These are phyloP conservation scores for Theristicus caerulescens DNA, from an alignment of 2,113 vertebrate species.

Conservation along the genomic window DNA sequence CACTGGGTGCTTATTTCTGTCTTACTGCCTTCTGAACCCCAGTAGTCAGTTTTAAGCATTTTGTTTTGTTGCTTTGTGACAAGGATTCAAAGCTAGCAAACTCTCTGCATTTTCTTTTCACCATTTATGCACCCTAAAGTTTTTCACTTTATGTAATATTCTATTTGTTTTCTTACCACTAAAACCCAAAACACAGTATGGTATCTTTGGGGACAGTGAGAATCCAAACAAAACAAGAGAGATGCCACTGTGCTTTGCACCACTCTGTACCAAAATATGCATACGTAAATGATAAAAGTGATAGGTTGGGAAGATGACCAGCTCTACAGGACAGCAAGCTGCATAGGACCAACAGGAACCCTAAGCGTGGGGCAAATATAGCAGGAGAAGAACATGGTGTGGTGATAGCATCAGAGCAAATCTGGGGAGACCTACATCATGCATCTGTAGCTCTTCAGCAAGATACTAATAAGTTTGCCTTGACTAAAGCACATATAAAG, in stretches of 20 bases:
- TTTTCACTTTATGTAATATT: not conserved
- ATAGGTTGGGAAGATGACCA: not conserved
- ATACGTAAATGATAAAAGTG: not conserved
- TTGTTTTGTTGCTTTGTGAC: not conserved
- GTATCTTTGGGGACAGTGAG: not conserved
- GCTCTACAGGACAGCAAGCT: not conserved
- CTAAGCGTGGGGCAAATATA: not conserved
- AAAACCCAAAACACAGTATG: not conserved
- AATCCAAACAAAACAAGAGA: not conserved
- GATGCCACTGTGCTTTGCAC: not conserved
- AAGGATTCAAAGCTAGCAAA: not conserved
- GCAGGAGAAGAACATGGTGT: not conserved
- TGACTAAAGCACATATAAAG: not conserved
- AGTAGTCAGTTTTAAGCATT: not conserved
- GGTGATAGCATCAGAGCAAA: fast-evolving
- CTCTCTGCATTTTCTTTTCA: not conserved
- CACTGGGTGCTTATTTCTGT: not conserved
- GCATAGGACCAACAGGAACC: not conserved
- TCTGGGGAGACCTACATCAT: not conserved
- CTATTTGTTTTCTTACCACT: not conserved
- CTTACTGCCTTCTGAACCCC: not conserved
- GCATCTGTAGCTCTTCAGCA: not conserved
- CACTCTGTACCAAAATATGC: not conserved
- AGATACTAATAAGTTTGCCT: not conserved
- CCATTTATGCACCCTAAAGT: not conserved